Evolutionary conservation across 2,113 vertebrate species (phyloP).

Genomic region (Chloropsis cyanopogon): DNA sequence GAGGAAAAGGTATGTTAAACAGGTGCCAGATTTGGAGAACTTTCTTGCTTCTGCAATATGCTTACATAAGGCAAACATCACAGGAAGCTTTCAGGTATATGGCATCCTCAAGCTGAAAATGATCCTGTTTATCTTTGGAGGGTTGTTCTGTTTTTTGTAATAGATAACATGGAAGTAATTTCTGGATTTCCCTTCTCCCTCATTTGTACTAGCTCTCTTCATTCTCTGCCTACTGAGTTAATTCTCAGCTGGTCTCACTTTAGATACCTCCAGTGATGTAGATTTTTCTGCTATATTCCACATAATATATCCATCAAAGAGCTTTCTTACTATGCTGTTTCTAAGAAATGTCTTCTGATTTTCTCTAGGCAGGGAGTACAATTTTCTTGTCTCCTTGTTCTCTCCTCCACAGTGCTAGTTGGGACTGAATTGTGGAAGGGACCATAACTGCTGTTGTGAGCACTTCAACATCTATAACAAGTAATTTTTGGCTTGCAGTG

Average conservation of each 20-base stretch:
- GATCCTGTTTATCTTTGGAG: not conserved
- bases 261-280: not conserved
- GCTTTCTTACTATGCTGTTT: not conserved
- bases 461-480: not conserved
- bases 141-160: not conserved
- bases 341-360: not conserved
- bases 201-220: not conserved
- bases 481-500: not conserved
- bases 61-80: not conserved
- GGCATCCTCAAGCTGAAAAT: not conserved
- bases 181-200: not conserved
- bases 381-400: not conserved
- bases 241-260: not conserved
- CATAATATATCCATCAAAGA: not conserved
- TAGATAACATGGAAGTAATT: not conserved
- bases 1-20: not conserved
- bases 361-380: not conserved
- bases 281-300: not conserved
- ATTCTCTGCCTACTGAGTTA: not conserved
- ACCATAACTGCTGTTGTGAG: not conserved
- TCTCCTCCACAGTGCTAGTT: not conserved
- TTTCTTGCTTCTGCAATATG: not conserved
- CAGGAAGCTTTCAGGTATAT: not conserved
- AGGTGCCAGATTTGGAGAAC: not conserved
- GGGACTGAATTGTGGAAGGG: not conserved